These are phyloP conservation scores for Sebastes taczanowskii DNA, from an alignment of 2,797 vertebrate species.

Conservation along the genomic window DNA sequence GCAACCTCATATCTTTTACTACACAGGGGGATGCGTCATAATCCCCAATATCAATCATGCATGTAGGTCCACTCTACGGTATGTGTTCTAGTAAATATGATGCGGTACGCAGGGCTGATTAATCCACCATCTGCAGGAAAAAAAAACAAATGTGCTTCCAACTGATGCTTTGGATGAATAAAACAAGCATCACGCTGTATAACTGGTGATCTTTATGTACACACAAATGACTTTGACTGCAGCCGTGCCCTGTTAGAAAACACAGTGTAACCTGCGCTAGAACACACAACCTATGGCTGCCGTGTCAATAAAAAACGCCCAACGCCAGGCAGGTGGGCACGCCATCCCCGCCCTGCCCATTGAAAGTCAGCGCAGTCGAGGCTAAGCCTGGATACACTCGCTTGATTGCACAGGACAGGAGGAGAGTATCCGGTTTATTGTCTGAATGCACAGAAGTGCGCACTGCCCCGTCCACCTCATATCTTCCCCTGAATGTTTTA, in stretches of 20 bases:
- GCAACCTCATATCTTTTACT: conserved; percentile 41
- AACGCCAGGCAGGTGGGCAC: background rate
- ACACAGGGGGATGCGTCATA: conserved; percentile 36
- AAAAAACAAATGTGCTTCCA: background rate
- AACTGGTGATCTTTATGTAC: conserved; percentile 24
- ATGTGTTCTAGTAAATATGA: conserved; percentile 18
- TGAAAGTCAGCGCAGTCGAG: conserved; percentile 9
- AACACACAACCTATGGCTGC: conserved; percentile 17
- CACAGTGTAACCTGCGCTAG: conserved; percentile 21
- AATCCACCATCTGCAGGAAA: background rate
- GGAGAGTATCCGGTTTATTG: conserved; percentile 58
- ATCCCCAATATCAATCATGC: conserved; percentile 16
- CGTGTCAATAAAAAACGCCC: conserved; percentile 57
- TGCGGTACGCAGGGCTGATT: background rate
- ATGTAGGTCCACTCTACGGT: background rate
- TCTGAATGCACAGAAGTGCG: conserved; percentile 16
- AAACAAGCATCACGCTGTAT: conserved; percentile 6
- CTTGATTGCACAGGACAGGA: conserved; percentile 10
- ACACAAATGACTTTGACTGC: conserved; percentile 13
- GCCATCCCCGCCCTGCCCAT: conserved; percentile 1
- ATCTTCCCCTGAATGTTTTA: conserved; percentile 23
- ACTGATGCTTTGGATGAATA: conserved; percentile 1
- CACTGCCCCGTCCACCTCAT: background rate
- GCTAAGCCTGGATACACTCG: conserved; percentile 39
- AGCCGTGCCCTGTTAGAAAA: conserved; percentile 65